These are phyloP conservation scores for Clarias magur DNA, from an alignment of 2,113 vertebrate species.

Conservation along the genomic window DNA sequence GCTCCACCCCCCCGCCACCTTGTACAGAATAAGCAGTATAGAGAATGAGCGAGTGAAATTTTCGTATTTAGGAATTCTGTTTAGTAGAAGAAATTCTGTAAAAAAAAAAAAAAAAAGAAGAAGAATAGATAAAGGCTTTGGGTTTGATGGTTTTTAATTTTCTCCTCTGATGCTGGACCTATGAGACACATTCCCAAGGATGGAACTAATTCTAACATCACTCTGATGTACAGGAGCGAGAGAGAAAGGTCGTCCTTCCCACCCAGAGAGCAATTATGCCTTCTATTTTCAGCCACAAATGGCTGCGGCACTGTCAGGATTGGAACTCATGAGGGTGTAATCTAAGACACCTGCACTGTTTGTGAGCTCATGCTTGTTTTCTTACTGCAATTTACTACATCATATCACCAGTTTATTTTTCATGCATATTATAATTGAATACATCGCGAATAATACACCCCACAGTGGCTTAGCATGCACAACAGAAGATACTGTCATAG, in stretches of 20 bases:
- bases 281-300: conserved; percentile 19
- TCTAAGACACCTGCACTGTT: background rate
- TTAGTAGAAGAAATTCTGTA: background rate
- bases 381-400: background rate
- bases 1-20: too few species aligned
- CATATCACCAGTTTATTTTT: background rate
- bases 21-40: too few species aligned
- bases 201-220: background rate
- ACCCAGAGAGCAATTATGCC: conserved; percentile 19
- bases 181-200: background rate
- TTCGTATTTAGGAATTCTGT: too few species aligned
- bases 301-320: conserved; percentile 16
- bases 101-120: too few species aligned
- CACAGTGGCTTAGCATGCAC: background rate
- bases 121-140: background rate
- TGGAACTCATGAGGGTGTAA: background rate
- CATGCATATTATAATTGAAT: background rate
- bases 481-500: background rate
- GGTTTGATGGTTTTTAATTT: background rate
- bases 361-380: background rate
- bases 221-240: background rate
- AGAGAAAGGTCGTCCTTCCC: background rate
- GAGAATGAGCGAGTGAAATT: too few species aligned
- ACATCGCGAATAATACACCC: background rate
- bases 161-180: background rate